These are phyloP conservation scores for Thera britannica DNA, from an alignment of 2,888 invertebrate species.

Conservation along the genomic window DNA sequence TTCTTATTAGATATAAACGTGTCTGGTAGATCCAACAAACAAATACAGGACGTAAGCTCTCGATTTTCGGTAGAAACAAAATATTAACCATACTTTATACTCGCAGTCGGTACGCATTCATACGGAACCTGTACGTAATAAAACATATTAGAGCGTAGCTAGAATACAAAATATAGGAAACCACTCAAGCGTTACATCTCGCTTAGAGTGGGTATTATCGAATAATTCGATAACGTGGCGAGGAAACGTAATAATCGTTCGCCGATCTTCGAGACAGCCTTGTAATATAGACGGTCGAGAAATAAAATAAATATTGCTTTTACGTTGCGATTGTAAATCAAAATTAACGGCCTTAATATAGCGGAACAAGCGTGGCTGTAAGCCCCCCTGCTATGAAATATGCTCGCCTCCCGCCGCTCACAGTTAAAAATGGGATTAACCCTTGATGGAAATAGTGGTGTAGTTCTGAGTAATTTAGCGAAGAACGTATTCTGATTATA, in stretches of 20 bases:
- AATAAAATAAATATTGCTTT: constrained; percentile 85
- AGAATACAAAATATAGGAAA: constrained; percentile 50
- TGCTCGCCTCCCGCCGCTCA: constrained; percentile 79
- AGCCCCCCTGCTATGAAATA: constrained; percentile 83
- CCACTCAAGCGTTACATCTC: constrained; percentile 66
- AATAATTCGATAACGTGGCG: constrained; percentile 72
- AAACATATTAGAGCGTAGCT: constrained; percentile 42
- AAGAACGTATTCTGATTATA: constrained; percentile 67
- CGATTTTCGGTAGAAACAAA: constrained; percentile 30
- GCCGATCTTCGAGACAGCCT: constrained; percentile 70
- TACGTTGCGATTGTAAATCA: constrained; percentile 83
- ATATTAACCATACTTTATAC: constrained; percentile 40
- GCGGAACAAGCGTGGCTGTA: constrained; percentile 75
- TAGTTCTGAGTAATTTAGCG: constrained; percentile 70
- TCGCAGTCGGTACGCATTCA: constrained; percentile 38
- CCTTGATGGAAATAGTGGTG: constrained; percentile 80
- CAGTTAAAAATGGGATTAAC: constrained; percentile 84
- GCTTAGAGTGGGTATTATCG: constrained; percentile 70
- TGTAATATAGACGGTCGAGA: constrained; percentile 59
- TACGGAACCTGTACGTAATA: constrained; percentile 40
- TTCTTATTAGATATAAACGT: constrained; percentile 66
- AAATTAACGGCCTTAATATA: constrained; percentile 85
- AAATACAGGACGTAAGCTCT: constrained; percentile 35
- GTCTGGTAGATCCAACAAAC: constrained; percentile 54
- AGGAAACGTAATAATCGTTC: constrained; percentile 70